Percentiles rank a stretch among this genome's conserved stretches.
Conservation (phyloP, 2,888 invertebrate genomes). For the Dione vanillae region DNA sequence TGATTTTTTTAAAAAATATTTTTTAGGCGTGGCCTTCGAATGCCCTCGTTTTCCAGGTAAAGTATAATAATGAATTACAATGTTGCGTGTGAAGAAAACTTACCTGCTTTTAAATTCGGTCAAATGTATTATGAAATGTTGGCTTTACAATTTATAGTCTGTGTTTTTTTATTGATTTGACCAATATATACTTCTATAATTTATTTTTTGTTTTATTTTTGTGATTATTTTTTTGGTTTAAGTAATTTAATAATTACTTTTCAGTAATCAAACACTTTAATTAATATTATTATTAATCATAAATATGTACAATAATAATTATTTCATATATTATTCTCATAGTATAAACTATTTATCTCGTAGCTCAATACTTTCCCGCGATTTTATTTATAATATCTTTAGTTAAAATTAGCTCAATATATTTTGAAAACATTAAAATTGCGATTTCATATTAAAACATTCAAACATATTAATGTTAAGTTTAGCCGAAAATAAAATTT, state of each 20-base stretch:
- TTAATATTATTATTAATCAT: too few relatives aligned
- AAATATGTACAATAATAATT: too few relatives aligned
- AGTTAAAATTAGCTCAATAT: too few relatives aligned
- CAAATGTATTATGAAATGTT: slow-evolving; percentile 31
- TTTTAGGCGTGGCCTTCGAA: slow-evolving; percentile 49
- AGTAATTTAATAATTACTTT: neutral
- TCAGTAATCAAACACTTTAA: too few relatives aligned
- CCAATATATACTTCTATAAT: neutral
- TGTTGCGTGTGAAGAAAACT: slow-evolving; percentile 64
- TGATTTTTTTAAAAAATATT: slow-evolving; percentile 54
- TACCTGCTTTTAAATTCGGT: slow-evolving; percentile 42
- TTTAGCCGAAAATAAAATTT: too few relatives aligned
- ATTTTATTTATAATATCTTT: too few relatives aligned
- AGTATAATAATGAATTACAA: slow-evolving; percentile 61
- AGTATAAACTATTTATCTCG: too few relatives aligned
- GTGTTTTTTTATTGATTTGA: neutral
- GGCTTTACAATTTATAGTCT: neutral
- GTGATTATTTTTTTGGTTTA: neutral
- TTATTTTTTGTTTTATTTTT: neutral
- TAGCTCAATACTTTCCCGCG: too few relatives aligned
- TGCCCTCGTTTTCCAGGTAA: slow-evolving; percentile 59
- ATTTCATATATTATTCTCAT: too few relatives aligned
- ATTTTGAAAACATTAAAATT: too few relatives aligned
- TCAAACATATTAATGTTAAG: too few relatives aligned
- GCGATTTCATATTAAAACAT: too few relatives aligned